Base-by-base conservation (phyloP, 2,797 vertebrate species). In the Myripristis jacobus region DNA sequence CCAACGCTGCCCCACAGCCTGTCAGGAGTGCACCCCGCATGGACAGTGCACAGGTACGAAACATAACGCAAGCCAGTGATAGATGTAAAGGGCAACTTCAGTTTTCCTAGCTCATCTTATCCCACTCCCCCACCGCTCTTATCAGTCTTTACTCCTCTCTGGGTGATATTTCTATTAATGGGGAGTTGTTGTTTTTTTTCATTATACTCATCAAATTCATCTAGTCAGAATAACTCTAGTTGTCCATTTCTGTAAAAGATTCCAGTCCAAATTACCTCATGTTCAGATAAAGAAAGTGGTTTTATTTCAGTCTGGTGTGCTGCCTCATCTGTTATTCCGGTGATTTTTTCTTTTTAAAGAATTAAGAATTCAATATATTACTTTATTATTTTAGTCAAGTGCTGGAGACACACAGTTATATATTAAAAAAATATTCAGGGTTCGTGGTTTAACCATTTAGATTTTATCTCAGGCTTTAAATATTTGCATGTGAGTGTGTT, bases 31-130 rank as follows among this genome's bases (percentile, higher is more conserved):
- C 73, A 83, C 87, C 82, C 86, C 94, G 0, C 59, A 92, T 0
- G 79, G 92, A 54, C 88, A 65, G 6, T 98, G 97, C 90, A 94
- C 94, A 95, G 97, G 96, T 99, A 71, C 70, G 88, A 66, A 72
- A n/a, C 34, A 41, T 25, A 44, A 6, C 0, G 29, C 11, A 51
- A 36, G 69, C 4, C 2, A 3, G 18, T 19, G 24, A n/a, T n/a
- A 51, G 21, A 51, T 22, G 3, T 18, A 6, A 24, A 27, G 13
- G 6, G 55, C 31, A 50, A 19, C 57, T 43, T 27, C 11, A 36
- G 50, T 44, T 31, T 1, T 15, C 22, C 0, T 6, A 52, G 64
- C 47, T 73, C 11, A 10, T 50, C 70, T 38, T 47, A 19, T 44
- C 7, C 27, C 2, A 44, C 19, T 21, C 53, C 4, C 25, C 13